phyloP scores from a whole-genome alignment of 2,113 vertebrate genomes.

The Ctenomys sociabilis region DNA sequence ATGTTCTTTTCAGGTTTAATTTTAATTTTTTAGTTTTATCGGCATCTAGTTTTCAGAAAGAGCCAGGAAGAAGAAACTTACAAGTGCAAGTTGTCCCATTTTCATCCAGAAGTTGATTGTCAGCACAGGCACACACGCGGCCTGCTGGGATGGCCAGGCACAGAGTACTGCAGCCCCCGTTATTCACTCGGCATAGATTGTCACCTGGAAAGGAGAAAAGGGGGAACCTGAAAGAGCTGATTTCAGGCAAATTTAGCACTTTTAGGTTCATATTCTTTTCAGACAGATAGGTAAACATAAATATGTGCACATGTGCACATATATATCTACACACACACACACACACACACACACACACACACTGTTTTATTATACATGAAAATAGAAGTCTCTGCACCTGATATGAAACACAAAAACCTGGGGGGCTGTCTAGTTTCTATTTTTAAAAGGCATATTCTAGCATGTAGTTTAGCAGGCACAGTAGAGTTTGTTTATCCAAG shows the following conservation, averaged over 20 bases:
- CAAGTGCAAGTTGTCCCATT: conserved; percentile 95
- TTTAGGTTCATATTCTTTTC: neutral
- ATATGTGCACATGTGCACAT: too few species aligned
- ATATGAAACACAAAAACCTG: neutral
- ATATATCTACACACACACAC: too few species aligned
- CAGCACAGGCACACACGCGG: conserved; percentile 97
- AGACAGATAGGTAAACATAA: neutral
- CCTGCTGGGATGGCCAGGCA: conserved; percentile 97
- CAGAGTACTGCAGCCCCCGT: conserved; percentile 95
- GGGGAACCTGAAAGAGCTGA: neutral
- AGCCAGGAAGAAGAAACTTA: conserved; percentile 83
- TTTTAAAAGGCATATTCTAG: neutral
- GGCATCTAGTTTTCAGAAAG: neutral
- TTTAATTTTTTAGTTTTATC: neutral
- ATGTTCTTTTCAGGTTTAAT: neutral
- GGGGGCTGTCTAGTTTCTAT: neutral
- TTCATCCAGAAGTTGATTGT: conserved; percentile 96
- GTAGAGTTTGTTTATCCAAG: neutral
- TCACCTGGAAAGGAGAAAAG: conserved; percentile 89
- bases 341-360: too few species aligned
- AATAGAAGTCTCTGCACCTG: neutral
- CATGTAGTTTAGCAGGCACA: neutral
- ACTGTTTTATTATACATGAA: neutral
- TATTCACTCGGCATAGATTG: conserved; percentile 96
- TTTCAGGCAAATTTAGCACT: neutral